phyloP scores from a whole-genome alignment of 1,140 invertebrate species.

The Phocides pigmalion region DNA sequence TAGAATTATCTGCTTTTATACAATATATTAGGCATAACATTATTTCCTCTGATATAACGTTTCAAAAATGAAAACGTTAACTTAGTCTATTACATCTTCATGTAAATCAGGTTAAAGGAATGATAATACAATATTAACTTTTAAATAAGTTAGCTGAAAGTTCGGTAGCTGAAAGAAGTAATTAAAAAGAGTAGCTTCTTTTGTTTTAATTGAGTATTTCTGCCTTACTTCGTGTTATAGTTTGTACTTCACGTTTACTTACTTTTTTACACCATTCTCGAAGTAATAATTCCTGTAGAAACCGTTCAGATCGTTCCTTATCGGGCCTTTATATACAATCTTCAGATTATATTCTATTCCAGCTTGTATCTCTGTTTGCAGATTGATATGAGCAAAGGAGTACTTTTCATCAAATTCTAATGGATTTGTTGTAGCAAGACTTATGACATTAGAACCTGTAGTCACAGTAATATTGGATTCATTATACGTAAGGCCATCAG shows the following conservation, averaged over 20 bases:
- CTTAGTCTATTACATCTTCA: slow-evolving; percentile 77
- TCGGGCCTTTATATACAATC: slow-evolving; percentile 82
- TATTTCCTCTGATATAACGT: no score
- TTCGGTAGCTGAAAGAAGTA: no score
- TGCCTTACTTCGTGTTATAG: no score
- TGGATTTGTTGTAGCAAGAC: slow-evolving; percentile 42
- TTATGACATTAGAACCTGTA: slow-evolving; percentile 48
- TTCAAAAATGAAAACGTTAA: slow-evolving; percentile 27
- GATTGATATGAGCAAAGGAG: slow-evolving; percentile 65
- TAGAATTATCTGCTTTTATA: no score
- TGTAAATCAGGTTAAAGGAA: no score
- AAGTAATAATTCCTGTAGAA: slow-evolving; percentile 92
- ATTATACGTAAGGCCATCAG: slow-evolving; percentile 83
- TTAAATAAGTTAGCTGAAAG: no score
- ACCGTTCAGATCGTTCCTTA: slow-evolving; percentile 87
- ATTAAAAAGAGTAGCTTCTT: no score
- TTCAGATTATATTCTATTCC: slow-evolving; percentile 69
- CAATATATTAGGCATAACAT: no score
- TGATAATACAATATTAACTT: no score
- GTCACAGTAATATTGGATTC: slow-evolving; percentile 65
- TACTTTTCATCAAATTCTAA: slow-evolving; percentile 64
- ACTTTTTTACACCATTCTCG: slow-evolving; percentile 76
- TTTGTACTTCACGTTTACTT: slow-evolving; percentile 57
- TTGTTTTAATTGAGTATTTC: no score
- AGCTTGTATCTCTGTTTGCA: slow-evolving; percentile 53